phyloP scores from a whole-genome alignment of 2,113 vertebrate genomes.

The Vicugna pacos region DNA sequence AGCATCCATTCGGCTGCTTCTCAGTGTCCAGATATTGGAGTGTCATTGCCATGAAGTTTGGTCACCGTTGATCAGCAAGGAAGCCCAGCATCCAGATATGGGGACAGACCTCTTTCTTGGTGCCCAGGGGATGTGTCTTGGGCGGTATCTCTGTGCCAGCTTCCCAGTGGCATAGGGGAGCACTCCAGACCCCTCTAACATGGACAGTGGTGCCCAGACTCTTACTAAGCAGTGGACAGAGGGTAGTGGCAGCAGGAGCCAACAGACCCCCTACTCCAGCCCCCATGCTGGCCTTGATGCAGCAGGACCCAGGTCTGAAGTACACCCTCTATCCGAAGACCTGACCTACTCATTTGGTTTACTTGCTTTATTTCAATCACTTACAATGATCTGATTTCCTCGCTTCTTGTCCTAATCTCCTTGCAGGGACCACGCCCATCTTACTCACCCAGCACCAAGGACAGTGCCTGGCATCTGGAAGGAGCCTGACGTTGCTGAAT shows the following conservation, averaged over 20 bases:
- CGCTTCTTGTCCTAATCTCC: background rate
- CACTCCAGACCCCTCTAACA: background rate
- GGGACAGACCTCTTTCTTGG: background rate
- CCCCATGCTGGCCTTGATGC: accelerated
- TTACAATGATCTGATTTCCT: background rate
- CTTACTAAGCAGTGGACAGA: background rate
- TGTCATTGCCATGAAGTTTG: accelerated
- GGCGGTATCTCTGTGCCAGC: background rate
- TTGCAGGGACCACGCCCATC: accelerated
- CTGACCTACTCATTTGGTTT: background rate
- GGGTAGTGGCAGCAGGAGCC: too few species aligned
- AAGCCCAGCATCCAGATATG: accelerated
- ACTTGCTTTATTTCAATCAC: background rate
- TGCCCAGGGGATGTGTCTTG: background rate
- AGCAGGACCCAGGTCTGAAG: too few species aligned
- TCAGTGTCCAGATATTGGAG: background rate
- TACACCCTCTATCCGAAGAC: accelerated
- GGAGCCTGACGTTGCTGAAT: background rate
- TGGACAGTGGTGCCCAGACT: too few species aligned
- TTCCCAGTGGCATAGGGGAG: background rate
- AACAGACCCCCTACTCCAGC: accelerated
- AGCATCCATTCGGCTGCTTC: background rate
- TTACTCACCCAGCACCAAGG: background rate
- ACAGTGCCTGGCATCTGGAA: background rate
- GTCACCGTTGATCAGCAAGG: too few species aligned